Evolutionary conservation across 2,797 vertebrate genomes (phyloP), one percentile per base, ranked within the genome.

Genomic region (Manis pentadactyla): DNA sequence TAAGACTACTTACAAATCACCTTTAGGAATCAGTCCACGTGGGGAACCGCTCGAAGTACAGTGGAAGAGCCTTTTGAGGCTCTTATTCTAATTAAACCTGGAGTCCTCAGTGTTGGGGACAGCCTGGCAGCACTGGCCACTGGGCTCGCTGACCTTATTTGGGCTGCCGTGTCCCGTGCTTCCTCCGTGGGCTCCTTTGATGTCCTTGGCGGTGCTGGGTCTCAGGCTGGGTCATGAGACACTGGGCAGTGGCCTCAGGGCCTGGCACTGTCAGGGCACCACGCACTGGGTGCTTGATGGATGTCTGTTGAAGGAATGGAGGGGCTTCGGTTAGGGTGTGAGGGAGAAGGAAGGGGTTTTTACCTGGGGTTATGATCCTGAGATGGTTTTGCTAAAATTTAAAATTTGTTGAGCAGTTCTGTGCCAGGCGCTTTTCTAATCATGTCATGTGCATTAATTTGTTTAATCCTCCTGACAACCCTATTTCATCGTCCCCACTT

Each of bases 11-110:
- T 53, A 87, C 73, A 63, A 73, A 42, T 57, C 27, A 6, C 49
- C 39, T 69, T 49, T 18, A 69, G 68, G 87, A 42, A 68, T 21
- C 42, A 4, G 3, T 13, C 7, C 1, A 51, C 0, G 0, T 21
- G 64, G 19, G 37, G 39, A n/a, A 19, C 75, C 17, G 0, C 57
- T 34, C 51, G 7, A 19, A 0, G 5, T 5, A 8, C 0, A 5
- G 4, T 5, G 42, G 4, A 39, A 39, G 37, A 39, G 37, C 73
- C 49, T 39, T 37, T 13, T 17, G 25, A 42, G 64, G 19, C 6
- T 10, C 57, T 59, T 0, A 0, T 55, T 74, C 57, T 39, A 5
- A n/a, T 51, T 75, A 29, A 42, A 27, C 9, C 2, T 53, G 39
- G 59, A 8, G 11, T 68, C 46, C 18, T 81, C 46, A 11, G 15